Percentiles rank a stretch among this genome's conserved stretches.
Conservation (phyloP, 2,113 vertebrate species). For the Atrichornis clamosus region DNA sequence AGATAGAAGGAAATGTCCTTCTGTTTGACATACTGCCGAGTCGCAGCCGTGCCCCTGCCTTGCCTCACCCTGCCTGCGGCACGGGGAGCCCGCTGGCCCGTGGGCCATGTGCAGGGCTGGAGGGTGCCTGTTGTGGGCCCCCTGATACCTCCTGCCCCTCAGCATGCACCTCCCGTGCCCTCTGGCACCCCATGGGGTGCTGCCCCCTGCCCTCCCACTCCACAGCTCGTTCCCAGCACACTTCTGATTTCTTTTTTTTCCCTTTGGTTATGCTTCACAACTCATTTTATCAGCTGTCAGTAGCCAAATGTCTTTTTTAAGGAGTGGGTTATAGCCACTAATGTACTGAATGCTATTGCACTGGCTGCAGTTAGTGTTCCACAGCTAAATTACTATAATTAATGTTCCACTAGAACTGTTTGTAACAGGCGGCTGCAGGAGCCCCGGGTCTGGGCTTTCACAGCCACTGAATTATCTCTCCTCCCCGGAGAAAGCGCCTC, state of each 20-base stretch:
- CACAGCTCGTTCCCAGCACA: background rate
- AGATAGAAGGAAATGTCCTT: slow-evolving; percentile 71
- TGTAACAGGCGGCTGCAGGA: slow-evolving; percentile 48
- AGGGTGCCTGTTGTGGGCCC: background rate
- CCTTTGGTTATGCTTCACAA: slow-evolving; percentile 65
- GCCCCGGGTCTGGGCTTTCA: slow-evolving; percentile 11
- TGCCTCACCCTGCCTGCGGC: background rate
- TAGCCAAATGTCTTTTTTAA: slow-evolving; percentile 70
- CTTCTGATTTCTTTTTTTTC: background rate
- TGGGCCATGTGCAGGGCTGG: background rate
- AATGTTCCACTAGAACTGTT: slow-evolving; percentile 64
- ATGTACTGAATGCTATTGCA: slow-evolving; percentile 67
- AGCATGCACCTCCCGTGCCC: fast-evolving
- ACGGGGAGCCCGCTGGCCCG: background rate
- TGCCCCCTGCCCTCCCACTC: background rate
- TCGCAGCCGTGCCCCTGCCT: background rate
- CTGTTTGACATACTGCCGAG: slow-evolving; percentile 79
- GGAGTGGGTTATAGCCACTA: slow-evolving; percentile 68
- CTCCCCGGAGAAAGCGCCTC: slow-evolving; percentile 2
- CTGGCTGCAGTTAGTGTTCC: slow-evolving; percentile 67
- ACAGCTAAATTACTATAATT: slow-evolving; percentile 68
- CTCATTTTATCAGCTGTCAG: slow-evolving; percentile 69
- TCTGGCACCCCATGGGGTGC: background rate
- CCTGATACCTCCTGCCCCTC: background rate
- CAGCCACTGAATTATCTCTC: slow-evolving; percentile 15